Evolutionary conservation across 2,113 vertebrate genomes (phyloP).

Genomic region (Lasiurus borealis): DNA sequence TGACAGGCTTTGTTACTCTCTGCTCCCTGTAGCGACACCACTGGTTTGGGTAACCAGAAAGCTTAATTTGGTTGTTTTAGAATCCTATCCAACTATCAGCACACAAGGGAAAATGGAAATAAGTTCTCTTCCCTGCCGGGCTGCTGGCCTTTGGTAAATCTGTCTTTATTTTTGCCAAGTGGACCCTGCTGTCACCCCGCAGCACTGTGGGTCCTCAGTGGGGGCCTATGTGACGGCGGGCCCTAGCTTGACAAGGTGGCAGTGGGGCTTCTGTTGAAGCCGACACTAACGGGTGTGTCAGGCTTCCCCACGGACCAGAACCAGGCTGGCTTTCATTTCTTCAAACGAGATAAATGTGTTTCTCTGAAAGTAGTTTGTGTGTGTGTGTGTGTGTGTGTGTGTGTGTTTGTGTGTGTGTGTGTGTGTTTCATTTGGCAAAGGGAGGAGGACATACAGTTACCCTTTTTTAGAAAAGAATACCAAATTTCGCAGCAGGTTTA

Average conservation of each 20-base stretch:
- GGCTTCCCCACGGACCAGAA: background rate
- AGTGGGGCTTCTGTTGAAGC: background rate
- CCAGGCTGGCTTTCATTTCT: background rate
- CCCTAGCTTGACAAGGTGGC: background rate
- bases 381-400: too few species aligned
- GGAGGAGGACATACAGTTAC: background rate
- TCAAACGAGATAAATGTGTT: slow-evolving; percentile 41
- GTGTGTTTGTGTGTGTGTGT: too few species aligned
- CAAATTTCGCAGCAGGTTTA: background rate
- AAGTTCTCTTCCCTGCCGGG: background rate
- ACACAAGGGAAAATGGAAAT: slow-evolving; percentile 25
- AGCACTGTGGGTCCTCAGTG: background rate
- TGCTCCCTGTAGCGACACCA: background rate
- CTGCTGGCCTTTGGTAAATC: slow-evolving; percentile 11
- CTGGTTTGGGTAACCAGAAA: slow-evolving; percentile 12
- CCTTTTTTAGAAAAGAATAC: background rate
- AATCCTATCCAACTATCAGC: slow-evolving; percentile 22
- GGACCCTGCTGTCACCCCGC: background rate
- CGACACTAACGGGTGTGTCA: background rate
- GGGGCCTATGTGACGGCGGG: background rate
- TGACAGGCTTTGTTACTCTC: background rate
- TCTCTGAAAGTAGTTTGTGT: background rate
- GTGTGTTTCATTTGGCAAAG: background rate
- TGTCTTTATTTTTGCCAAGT: slow-evolving; percentile 1
- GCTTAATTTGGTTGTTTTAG: slow-evolving; percentile 24